Base-by-base conservation (phyloP, 1,140 invertebrate species). In the Calephelis virginiensis region DNA sequence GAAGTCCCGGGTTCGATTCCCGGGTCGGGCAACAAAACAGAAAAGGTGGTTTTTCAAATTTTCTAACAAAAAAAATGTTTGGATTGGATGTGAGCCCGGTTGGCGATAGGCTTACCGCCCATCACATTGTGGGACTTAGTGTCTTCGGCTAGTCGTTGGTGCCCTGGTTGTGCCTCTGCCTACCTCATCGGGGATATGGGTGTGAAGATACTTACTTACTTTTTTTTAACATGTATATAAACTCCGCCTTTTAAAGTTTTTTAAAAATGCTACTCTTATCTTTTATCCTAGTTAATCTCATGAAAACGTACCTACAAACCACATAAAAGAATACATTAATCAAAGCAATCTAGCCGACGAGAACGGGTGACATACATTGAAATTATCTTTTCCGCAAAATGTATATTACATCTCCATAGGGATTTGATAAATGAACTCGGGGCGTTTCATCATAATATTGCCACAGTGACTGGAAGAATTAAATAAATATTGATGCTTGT, bases 311-410 rank as follows among this genome's bases (percentile, higher is more conserved):
- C 53, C 53, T 11, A 56, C 53, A 17, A 10, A 3, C 12, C 17
- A 56, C 17, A 56, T 37, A 56, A 56, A 56, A 56, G 53, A 56
- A 56, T 12, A 56, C 53, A 56, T 56, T 56, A 56, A 56, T 56
- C 50, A 56, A 56, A 56, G 9, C 50, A 14, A 28, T 28, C 28
- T 28, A 28, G 50, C 17, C 17, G 50, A 9, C 50, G 50, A 56
- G 11, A 56, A 28, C 50, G 50, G 50, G 50, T 9, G 50, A 56
- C 50, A 56, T 56, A 56, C 50, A 56, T 56, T 56, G 17, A 56
- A 56, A 56, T 56, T 56, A 56, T 56, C 50, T 56, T 56, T 56
- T 56, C 50, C 50, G 17, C 50, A 56, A 56, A 56, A 56, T 56
- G 13, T 56, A 56, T 56, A 37, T 56, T 56, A 56, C 50, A 56